Percentiles rank a stretch among this genome's conserved stretches.
These are phyloP conservation scores for Sturnus vulgaris DNA, from an alignment of 2,113 vertebrate species.

Conservation along the genomic window DNA sequence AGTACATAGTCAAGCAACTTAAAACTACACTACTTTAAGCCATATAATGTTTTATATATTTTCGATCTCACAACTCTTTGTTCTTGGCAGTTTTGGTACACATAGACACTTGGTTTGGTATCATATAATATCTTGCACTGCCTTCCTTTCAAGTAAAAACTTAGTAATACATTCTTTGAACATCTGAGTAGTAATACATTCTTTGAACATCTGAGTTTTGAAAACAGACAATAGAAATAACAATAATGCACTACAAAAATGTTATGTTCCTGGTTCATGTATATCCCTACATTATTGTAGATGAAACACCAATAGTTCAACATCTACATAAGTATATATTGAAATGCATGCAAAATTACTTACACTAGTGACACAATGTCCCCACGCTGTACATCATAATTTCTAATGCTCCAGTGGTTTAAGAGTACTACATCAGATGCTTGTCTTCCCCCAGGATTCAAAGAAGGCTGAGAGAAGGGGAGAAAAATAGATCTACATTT, in stretches of 20 bases:
- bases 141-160: background rate
- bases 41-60: background rate
- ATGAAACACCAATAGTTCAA: background rate
- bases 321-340: background rate
- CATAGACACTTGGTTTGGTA: background rate
- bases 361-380: conserved; percentile 82
- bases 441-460: conserved; percentile 76
- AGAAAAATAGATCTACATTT: background rate
- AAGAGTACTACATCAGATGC: conserved; percentile 78
- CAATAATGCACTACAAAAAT: background rate
- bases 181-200: background rate
- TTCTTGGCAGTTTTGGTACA: background rate
- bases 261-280: background rate
- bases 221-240: background rate
- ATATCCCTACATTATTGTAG: background rate
- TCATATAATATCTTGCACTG: background rate
- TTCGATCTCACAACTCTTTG: background rate
- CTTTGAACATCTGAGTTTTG: background rate
- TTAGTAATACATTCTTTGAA: background rate
- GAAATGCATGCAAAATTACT: conserved; percentile 57
- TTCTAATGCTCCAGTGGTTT: conserved; percentile 81
- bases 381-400: conserved; percentile 79
- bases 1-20: background rate
- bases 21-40: background rate
- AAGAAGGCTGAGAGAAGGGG: conserved; percentile 67